Conservation (phyloP, 2,113 vertebrate species). For the Calidris pygmaea region DNA sequence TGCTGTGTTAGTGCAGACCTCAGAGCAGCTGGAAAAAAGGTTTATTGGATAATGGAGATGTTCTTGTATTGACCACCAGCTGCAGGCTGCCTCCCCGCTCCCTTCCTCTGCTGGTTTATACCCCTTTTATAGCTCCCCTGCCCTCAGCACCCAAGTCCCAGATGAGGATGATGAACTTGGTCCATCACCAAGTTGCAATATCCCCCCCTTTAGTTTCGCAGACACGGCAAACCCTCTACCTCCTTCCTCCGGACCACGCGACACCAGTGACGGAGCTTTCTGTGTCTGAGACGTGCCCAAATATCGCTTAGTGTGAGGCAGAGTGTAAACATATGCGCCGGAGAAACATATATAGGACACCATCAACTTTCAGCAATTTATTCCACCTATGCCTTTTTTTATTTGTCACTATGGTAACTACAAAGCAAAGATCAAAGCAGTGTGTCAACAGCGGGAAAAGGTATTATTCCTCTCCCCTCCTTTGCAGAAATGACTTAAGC, state of each 20-base stretch:
- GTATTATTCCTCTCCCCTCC: neutral
- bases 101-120: neutral
- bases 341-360: neutral
- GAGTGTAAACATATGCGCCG: neutral
- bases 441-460: neutral
- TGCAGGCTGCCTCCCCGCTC: accelerated
- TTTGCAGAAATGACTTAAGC: conserved; percentile 2
- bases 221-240: neutral
- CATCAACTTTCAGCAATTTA: neutral
- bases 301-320: neutral
- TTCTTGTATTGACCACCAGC: neutral
- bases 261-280: neutral
- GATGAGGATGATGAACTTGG: neutral
- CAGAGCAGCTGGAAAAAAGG: neutral
- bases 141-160: neutral
- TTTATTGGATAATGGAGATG: neutral
- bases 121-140: neutral
- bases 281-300: neutral
- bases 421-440: conserved; percentile 56
- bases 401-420: conserved; percentile 51
- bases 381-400: conserved; percentile 43
- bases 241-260: neutral
- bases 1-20: neutral
- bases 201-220: neutral
- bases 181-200: neutral